Base-by-base conservation (phyloP, 2,888 invertebrate species). In the Hirtodrosophila confusa region DNA sequence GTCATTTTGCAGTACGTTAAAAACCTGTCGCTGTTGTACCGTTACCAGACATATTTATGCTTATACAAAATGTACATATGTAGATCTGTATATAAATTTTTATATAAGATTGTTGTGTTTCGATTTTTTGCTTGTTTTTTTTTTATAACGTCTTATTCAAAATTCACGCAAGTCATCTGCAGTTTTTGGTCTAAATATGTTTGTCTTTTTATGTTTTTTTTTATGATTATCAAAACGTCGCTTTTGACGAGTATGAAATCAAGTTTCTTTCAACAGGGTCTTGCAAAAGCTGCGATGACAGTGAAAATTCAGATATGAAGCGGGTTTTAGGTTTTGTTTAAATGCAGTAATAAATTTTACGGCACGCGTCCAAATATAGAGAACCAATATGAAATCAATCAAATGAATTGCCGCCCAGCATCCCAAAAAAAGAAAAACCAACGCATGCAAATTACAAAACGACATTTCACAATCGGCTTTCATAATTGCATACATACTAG, bases 91-190 rank as follows among this genome's bases (percentile, higher is more conserved):
- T 27, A 63, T 51, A 66, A 45, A 63, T 23, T 56, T 57, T 58
- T 56, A 75, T 50, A 29, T 58, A 44, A 48, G 53, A 36, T 10
- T 41, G 23, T 47, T 55, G 45, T 41, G 12, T 41, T 33, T 43
- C 11, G 27, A 27, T 40, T 56, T 35, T 57, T 36, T 31, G 48
- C 10, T 40, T 39, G 23, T 49, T 49, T 50, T 40, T 47, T 53
- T 56, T 53, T 60, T 51, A 39, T 6, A 27, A 31, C 9, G 7
- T 31, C 31, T 37, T 33, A 8, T 29, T 45, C 56, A 67, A 69
- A 62, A 70, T 66, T 80, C 65, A 50, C 24, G 73, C 87, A 73
- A 87, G 82, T 83, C 87, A 87, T 76, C 65, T 63, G 63, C 63
- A 75, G 53, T 68, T 78, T 62, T 74, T 62, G 67, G 67, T 71